Evolutionary conservation across 2,797 vertebrate genomes (phyloP), one percentile per base, ranked within the genome.

Genomic region (Pipistrellus nathusii): DNA sequence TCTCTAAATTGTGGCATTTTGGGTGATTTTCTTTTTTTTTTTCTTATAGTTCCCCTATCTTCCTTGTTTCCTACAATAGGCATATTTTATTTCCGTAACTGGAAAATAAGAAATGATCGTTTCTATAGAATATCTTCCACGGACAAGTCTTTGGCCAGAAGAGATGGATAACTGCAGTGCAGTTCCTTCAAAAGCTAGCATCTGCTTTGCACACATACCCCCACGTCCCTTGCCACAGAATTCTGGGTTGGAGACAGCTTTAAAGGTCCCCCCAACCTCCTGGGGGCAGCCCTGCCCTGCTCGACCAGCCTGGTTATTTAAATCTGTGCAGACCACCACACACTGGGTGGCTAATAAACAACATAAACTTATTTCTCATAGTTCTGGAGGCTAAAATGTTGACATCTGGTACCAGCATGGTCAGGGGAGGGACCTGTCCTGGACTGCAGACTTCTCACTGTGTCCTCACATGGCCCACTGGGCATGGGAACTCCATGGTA

Each of bases 61-160:
- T 83, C 46, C 35, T 80, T 75, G 75, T 78, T 95, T 90, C 76
- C 82, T 80, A 85, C 15, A 55, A 73, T 8, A 94, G 55, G 41
- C 15, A 55, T 35, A 64, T 73, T 93, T 93, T 75, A 90, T 87
- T 85, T 88, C 25, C 83, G 4, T 41, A 51, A 89, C 53, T 77
- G 30, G 46, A 69, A 90, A 93, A 88, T 21, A 12, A 75, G 87
- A 77, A 72, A 66, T 38, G 3, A 0, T 68, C 35, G 44, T 55
- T 94, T 82, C 91, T 72, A 71, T 78, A 38, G 78, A 95, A 85
- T 76, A 93, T 9, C 68, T 83, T 44, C 89, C 53, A 25, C 18
- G 93, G 84, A 48, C 38, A 89, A 69, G 59, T 69, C 25, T 83
- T 94, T 91, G 64, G 32, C 13, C 38, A 76, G 85, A 78, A 94